Base-by-base conservation (phyloP, 1,140 invertebrate species). In the Drosophila arizonae region DNA sequence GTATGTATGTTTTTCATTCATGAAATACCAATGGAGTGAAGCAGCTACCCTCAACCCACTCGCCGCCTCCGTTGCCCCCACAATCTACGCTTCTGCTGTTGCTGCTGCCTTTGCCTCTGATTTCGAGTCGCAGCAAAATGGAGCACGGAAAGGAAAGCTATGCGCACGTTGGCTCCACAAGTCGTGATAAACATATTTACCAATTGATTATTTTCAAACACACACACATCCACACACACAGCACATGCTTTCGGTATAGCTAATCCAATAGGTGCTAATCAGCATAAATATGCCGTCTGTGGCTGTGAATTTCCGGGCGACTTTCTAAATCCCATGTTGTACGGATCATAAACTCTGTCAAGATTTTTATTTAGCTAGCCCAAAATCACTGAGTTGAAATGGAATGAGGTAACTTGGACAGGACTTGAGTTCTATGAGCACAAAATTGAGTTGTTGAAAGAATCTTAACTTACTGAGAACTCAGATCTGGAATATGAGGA, bases 121-220 rank as follows among this genome's bases (percentile, higher is more conserved):
- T 24, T 8, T n/a, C 15, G 45, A 33, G 21, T 55, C 55, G 50
- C 41, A 43, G 43, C 80, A 82, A 87, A 79, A 79, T 87, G 72
- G 82, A 87, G 76, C 82, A 87, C 52, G 56, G 60, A 72, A 72
- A 70, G 76, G 61, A 81, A 81, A 84, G 80, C 81, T 69, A 72
- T 57, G 71, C 71, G 71, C 71, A 69, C 58, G 66, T 69, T 73
- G 76, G 56, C 72, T 24, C 21, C 76, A 77, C 77, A 87, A 87
- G 63, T 87, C 82, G 82, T 87, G 82, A 87, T 87, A 87, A 87
- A 87, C 84, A 87, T 87, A 87, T 87, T 87, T 87, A 87, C 84
- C 81, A 80, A 85, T 85, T 85, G 81, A 85, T 85, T 85, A 85
- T 80, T 80, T 85, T 85, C 81, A 72, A 79, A 64, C 71, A 75